Percentiles rank a stretch among this genome's conserved stretches.
phyloP scores from a whole-genome alignment of 37 sponge, comb jelly and placozoan genomes.

The Chondrosia reniformis region DNA sequence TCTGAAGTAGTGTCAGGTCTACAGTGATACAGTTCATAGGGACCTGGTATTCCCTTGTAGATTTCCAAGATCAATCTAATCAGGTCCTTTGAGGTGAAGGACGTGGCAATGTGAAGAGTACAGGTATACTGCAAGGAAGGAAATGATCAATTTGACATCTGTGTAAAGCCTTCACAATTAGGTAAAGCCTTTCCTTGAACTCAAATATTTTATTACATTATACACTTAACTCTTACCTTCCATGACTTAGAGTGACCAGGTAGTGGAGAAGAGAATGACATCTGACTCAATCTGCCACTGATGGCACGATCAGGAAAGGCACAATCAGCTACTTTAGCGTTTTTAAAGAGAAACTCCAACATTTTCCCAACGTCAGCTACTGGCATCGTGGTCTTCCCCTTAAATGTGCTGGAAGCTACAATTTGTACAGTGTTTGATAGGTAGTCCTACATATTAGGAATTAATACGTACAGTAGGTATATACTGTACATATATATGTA shows the following conservation, averaged over 20 bases:
- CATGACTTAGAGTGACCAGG: too few relatives aligned
- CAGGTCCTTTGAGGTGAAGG: slow-evolving; percentile 3
- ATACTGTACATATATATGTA: background rate
- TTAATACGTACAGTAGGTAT: too few relatives aligned
- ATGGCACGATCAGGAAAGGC: slow-evolving; percentile 2
- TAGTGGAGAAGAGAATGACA: too few relatives aligned
- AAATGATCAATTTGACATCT: too few relatives aligned
- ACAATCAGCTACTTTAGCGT: background rate
- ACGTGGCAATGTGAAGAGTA: background rate
- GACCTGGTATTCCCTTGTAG: slow-evolving; percentile 41
- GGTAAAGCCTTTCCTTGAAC: too few relatives aligned
- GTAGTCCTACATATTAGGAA: too few relatives aligned
- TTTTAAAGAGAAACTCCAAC: background rate
- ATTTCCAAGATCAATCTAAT: slow-evolving; percentile 38
- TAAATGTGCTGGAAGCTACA: too few relatives aligned
- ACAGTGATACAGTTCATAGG: slow-evolving; percentile 36
- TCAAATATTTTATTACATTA: too few relatives aligned
- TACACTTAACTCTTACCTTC: too few relatives aligned
- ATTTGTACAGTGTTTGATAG: too few relatives aligned
- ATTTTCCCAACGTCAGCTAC: slow-evolving; percentile 11
- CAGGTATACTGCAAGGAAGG: slow-evolving; percentile 3
- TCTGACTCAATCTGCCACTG: too few relatives aligned
- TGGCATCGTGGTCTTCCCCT: slow-evolving; percentile 8
- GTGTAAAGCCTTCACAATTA: too few relatives aligned
- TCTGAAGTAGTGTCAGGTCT: slow-evolving; percentile 46